Percentiles rank a stretch among this genome's conserved stretches.
Conservation (phyloP, 2,888 invertebrate genomes). For the Drymonia ruficornis region DNA sequence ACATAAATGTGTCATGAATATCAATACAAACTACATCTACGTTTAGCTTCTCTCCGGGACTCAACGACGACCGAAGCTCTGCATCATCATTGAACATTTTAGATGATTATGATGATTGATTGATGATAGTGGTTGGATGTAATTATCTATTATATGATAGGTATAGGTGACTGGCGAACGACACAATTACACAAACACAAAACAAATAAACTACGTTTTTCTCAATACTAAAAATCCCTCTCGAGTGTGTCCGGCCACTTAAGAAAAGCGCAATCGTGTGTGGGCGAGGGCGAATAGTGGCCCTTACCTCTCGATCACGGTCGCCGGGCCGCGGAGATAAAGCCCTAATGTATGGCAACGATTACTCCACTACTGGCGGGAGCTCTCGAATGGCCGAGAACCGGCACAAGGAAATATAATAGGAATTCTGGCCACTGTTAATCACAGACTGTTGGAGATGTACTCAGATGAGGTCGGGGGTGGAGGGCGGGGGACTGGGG, state of each 20-base stretch:
- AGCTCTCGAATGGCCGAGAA: slow-evolving; percentile 21
- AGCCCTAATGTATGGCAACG: slow-evolving; percentile 32
- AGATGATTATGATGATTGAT: no score
- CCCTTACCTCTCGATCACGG: slow-evolving; percentile 20
- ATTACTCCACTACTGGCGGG: slow-evolving; percentile 29
- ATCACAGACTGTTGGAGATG: neutral
- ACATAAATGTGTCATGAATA: no score
- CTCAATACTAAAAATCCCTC: neutral
- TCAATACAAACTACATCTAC: no score
- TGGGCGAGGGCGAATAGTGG: slow-evolving; percentile 17
- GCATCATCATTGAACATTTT: no score
- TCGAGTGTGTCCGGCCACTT: slow-evolving; percentile 7
- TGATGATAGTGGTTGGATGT: no score
- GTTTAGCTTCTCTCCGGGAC: no score
- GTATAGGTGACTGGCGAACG: no score
- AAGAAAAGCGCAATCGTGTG: slow-evolving; percentile 14
- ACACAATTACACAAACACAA: no score
- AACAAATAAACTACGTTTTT: no score
- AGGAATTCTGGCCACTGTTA: neutral
- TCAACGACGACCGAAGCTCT: no score
- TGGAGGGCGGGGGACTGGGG: no score
- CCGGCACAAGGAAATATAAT: slow-evolving; percentile 15
- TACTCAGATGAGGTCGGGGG: neutral
- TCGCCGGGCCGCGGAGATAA: slow-evolving; percentile 28
- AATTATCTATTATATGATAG: no score